Evolutionary conservation across 2,888 invertebrate genomes (phyloP).

Genomic region (Agonopterix alstromeriana): DNA sequence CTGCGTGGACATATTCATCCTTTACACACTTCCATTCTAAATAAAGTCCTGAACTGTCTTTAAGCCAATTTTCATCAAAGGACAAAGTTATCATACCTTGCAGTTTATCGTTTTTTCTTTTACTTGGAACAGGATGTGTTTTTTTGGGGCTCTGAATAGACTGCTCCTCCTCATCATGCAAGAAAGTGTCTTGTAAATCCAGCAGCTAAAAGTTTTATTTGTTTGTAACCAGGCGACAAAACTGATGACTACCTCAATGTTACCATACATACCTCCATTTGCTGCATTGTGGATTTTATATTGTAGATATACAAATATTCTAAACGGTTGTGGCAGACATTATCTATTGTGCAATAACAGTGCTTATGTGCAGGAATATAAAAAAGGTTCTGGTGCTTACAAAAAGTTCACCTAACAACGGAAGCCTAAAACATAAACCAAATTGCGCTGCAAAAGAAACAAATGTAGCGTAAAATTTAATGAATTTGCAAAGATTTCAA

Average conservation of each 20-base stretch:
- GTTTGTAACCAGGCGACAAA: neutral
- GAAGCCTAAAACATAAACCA: slow-evolving; percentile 44
- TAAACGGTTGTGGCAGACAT: slow-evolving; percentile 35
- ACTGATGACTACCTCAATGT: slow-evolving; percentile 1
- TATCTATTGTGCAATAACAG: slow-evolving; percentile 31
- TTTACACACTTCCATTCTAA: no score
- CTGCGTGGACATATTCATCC: no score
- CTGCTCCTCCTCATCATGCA: slow-evolving; percentile 46
- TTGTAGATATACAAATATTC: slow-evolving; percentile 18
- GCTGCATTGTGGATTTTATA: slow-evolving; percentile 17
- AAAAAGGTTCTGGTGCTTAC: slow-evolving; percentile 18
- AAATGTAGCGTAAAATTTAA: slow-evolving; percentile 4
- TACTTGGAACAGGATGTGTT: slow-evolving; percentile 27
- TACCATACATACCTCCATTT: slow-evolving; percentile 50
- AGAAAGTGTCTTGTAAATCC: slow-evolving; percentile 43
- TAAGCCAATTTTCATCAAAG: no score
- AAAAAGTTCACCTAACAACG: slow-evolving; percentile 34
- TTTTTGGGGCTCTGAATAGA: slow-evolving; percentile 37
- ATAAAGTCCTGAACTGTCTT: no score
- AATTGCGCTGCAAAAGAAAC: slow-evolving; percentile 28
- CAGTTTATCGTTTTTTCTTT: slow-evolving; percentile 47
- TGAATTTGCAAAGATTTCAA: neutral
- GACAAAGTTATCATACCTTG: slow-evolving; percentile 21
- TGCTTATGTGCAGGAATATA: slow-evolving; percentile 6
- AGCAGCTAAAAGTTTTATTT: slow-evolving; percentile 24